These are phyloP conservation scores for Cichlasoma orientale DNA, from an alignment of 2,797 vertebrate species.

Conservation along the genomic window DNA sequence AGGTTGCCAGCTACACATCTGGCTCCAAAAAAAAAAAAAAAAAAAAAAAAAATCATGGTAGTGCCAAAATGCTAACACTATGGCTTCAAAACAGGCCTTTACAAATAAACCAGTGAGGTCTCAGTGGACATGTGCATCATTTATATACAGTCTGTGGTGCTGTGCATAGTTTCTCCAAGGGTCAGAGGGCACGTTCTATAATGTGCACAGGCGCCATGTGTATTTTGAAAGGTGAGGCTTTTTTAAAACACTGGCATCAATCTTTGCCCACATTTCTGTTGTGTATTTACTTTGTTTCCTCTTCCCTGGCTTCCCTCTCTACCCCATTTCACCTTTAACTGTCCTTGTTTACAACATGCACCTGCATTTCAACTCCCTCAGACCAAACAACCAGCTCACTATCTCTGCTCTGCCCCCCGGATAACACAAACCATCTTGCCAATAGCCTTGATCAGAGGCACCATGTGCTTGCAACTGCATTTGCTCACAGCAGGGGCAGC, in stretches of 20 bases:
- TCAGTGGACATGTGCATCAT: neutral
- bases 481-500: conserved; percentile 65
- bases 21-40: neutral
- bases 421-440: conserved; percentile 56
- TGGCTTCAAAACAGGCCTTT: neutral
- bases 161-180: neutral
- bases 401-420: conserved; percentile 13
- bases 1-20: neutral
- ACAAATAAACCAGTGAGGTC: neutral
- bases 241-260: neutral
- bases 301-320: neutral
- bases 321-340: conserved; percentile 10
- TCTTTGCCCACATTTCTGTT: neutral
- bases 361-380: conserved; percentile 58
- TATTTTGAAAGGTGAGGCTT: neutral
- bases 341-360: conserved; percentile 53
- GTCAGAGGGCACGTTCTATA: accelerated
- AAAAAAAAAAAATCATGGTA: neutral
- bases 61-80: neutral
- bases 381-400: conserved; percentile 21
- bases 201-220: neutral
- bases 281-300: conserved; percentile 2
- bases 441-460: conserved; percentile 67
- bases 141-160: neutral
- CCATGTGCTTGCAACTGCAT: conserved; percentile 44